phyloP scores from a whole-genome alignment of 1,140 invertebrate species.

The Pseudomyrmex concolor region DNA sequence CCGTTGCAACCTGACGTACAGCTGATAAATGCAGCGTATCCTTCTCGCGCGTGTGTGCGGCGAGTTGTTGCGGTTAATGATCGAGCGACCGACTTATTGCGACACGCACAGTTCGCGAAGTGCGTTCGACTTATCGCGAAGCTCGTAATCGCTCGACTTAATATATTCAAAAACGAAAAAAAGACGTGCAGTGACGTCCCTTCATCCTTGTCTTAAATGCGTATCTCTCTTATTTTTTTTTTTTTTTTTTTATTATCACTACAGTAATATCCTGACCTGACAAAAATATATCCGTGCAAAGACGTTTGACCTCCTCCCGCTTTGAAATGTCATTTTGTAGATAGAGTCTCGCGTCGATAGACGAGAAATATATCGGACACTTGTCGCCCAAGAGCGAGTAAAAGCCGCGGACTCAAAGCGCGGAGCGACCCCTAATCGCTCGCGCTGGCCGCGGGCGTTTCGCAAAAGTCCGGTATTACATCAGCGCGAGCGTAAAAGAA shows the following conservation, averaged over 20 bases:
- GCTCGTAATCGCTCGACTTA: neutral
- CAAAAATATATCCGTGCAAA: no score
- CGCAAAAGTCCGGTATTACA: conserved; percentile 21
- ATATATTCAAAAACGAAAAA: no score
- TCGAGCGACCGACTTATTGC: conserved; percentile 26
- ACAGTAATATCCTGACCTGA: no score
- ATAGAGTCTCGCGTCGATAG: neutral
- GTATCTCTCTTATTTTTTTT: no score
- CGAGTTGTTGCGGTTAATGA: conserved; percentile 11
- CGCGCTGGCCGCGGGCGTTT: neutral
- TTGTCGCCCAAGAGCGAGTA: neutral
- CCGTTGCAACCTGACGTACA: neutral
- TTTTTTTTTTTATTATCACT: no score
- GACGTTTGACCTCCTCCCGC: no score
- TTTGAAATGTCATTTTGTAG: no score
- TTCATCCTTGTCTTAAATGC: no score
- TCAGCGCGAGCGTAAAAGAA: neutral
- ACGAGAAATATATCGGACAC: neutral
- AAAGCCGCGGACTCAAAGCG: neutral
- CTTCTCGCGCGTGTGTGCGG: neutral
- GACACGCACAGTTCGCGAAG: conserved; percentile 14
- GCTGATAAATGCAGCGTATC: neutral
- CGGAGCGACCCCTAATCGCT: neutral
- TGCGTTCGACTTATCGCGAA: conserved; percentile 6
- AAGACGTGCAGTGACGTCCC: no score